Base-by-base conservation (phyloP, 2,888 invertebrate genomes). In the Lycaena phlaeas region DNA sequence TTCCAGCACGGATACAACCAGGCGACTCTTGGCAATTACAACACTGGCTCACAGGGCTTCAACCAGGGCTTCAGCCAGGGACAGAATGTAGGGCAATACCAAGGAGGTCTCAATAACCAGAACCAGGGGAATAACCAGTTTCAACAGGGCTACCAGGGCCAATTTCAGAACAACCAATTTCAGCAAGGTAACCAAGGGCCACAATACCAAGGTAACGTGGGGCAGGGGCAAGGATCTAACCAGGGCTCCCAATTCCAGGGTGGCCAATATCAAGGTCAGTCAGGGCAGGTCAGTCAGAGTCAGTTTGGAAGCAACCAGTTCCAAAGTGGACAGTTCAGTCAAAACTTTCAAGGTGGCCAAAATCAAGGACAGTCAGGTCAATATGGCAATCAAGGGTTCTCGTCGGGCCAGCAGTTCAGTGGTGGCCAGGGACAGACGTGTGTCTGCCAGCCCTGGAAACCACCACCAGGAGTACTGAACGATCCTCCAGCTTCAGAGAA, bases 361-460 rank as follows among this genome's bases (percentile, higher is more conserved):
- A n/a, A n/a, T n/a, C n/a, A n/a, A 4, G 22, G 10, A n/a, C 40
- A 40, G 14, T 31, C 31, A 15, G 40, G 34, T 49, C 53, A 38
- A 34, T 22, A 11, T 9, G 11, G 11, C 4, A 14, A 10, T 28
- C 17, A 3, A 27, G 28, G 38, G 40, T 17, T 38, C 38, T 17
- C 36, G 49, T 11, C 48, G 53, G 1, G 53, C 38, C 34, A 56
- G 57, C 17, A 34, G 44, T 56, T 6, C 12, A 50, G 52, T 7
- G 61, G 60, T 7, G 54, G 51, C 1, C 59, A 60, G 14, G 79
- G 76, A 0, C 79, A 76, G 0, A 64, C 73, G 0, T 84, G 82
- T 42, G 69, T 84, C 1, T 84, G 84, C 48, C 81, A 79, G 45
- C 63, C 82, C 0, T 81, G 79, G 78, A 71, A 73, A 0, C 81